phyloP scores from a whole-genome alignment of 1,140 invertebrate genomes.

The Aphelenchoides fujianensis region DNA sequence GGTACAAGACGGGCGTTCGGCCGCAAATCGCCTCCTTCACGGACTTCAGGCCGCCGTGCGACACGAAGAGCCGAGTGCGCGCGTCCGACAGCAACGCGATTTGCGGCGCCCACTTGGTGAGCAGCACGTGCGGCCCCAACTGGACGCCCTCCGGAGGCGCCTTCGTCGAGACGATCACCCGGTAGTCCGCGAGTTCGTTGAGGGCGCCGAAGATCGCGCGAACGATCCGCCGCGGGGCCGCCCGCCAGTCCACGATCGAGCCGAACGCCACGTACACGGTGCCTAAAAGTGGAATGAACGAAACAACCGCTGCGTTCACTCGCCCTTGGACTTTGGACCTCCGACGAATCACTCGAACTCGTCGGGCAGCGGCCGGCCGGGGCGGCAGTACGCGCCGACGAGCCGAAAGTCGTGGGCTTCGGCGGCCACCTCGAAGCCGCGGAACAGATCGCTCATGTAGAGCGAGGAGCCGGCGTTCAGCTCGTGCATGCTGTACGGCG shows the following conservation, averaged over 20 bases:
- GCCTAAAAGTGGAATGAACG: too few species aligned
- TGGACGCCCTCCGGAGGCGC: not conserved
- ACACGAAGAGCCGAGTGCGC: not conserved
- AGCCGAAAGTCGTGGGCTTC: constrained; percentile 6
- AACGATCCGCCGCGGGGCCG: not conserved
- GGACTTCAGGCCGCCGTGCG: not conserved
- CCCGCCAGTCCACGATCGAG: not conserved
- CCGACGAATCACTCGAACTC: not conserved
- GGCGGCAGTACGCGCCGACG: constrained; percentile 1
- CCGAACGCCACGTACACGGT: constrained; percentile 9
- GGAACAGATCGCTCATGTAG: not conserved
- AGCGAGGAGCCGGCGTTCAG: not conserved
- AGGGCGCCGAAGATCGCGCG: not conserved
- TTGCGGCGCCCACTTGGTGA: constrained; percentile 2
- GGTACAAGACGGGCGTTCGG: not conserved
- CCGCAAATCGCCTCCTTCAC: constrained; percentile 18
- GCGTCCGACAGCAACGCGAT: not conserved
- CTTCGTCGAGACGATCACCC: constrained; percentile 2
- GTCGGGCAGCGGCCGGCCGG: not conserved
- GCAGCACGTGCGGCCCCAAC: not conserved
- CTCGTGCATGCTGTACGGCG: not conserved
- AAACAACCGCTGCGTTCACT: too few species aligned
- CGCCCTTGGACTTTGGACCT: not conserved
- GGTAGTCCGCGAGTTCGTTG: constrained; percentile 1
- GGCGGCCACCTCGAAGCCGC: not conserved